Conservation (phyloP, 2,888 invertebrate genomes). For the Ectobius pallidus region DNA sequence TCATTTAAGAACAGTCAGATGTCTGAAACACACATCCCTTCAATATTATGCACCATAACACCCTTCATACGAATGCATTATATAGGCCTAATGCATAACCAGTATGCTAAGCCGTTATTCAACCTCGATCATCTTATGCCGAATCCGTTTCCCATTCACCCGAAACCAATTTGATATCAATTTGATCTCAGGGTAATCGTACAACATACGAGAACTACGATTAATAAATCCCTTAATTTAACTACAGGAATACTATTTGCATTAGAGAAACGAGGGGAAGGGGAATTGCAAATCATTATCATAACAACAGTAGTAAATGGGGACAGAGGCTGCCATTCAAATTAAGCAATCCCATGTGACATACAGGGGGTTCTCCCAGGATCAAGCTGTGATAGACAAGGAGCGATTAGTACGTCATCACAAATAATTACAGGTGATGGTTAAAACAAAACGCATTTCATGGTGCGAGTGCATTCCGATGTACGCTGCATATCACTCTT, state of each 20-base stretch:
- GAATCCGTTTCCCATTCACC: not conserved
- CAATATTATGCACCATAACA: too few relatives aligned
- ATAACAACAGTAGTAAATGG: not conserved
- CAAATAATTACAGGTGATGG: not conserved
- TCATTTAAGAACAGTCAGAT: too few relatives aligned
- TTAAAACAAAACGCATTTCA: slow-evolving; percentile 3
- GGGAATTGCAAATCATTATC: not conserved
- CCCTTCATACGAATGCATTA: too few relatives aligned
- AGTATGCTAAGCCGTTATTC: too few relatives aligned
- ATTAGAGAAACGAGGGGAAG: not conserved
- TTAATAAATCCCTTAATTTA: slow-evolving; percentile 5
- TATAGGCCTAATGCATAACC: too few relatives aligned
- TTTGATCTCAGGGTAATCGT: not conserved
- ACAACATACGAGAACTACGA: not conserved
- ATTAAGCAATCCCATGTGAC: not conserved
- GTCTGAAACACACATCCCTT: too few relatives aligned
- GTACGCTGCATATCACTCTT: not conserved
- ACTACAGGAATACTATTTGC: not conserved
- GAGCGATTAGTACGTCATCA: not conserved
- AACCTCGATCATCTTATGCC: too few relatives aligned
- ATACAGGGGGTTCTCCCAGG: not conserved
- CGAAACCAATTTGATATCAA: not conserved
- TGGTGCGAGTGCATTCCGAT: not conserved
- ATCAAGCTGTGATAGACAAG: not conserved
- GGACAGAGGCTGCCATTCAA: not conserved